Conservation (phyloP, 1,140 invertebrate genomes). For the Chionoecetes opilio region DNA sequence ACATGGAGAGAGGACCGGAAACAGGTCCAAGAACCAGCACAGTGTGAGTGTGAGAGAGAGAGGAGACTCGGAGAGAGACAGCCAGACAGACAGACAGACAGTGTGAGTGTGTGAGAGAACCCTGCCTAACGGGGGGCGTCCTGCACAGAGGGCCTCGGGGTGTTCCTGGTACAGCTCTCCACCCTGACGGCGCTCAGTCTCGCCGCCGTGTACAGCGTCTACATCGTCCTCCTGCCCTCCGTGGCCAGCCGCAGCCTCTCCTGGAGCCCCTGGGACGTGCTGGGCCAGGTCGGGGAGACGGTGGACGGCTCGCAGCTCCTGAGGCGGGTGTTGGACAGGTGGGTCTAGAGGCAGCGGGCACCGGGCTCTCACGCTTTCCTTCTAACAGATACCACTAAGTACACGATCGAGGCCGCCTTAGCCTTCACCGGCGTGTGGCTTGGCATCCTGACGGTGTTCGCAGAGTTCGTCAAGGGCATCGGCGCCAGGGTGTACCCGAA, state of each 20-base stretch:
- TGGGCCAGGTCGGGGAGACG: neutral
- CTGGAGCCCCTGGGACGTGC: neutral
- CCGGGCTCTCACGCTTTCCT: neutral
- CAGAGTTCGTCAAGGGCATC: constrained; percentile 29
- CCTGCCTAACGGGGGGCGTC: neutral
- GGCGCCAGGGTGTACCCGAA: neutral
- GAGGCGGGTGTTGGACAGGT: neutral
- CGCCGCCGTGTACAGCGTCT: neutral
- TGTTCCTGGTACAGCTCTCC: constrained; percentile 33
- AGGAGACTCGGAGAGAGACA: neutral
- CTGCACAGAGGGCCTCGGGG: constrained; percentile 4
- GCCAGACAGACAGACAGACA: no score
- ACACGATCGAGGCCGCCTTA: neutral
- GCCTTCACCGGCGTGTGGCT: neutral
- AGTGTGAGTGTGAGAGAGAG: no score
- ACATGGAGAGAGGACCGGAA: no score
- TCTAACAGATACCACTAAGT: neutral
- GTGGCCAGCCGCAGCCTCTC: neutral
- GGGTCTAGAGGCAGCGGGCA: neutral
- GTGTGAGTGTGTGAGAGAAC: neutral
- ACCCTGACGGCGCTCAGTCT: neutral
- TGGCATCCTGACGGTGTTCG: neutral
- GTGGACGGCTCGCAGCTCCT: neutral
- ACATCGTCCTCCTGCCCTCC: neutral
- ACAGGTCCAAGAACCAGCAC: no score